Percentiles rank a stretch among this genome's conserved stretches.
Conservation (phyloP, 2,888 invertebrate genomes). For the Drosophila subsilvestris region DNA sequence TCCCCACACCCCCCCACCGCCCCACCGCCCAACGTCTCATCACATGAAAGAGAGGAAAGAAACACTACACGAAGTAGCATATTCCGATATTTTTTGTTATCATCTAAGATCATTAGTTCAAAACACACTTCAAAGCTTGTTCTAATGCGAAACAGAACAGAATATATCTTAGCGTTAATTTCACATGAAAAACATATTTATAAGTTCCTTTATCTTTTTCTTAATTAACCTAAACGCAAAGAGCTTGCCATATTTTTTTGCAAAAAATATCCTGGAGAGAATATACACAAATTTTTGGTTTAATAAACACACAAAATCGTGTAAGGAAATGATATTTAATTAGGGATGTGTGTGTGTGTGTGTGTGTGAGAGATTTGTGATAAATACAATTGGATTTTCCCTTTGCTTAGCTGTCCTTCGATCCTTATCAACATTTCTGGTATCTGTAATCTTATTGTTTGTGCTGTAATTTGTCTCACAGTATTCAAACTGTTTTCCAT, state of each 20-base stretch:
- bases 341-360: not conserved
- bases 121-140: not conserved
- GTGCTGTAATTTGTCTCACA: conserved; percentile 33
- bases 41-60: conserved; percentile 47
- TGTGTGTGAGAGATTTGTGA: not conserved
- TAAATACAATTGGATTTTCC: not conserved
- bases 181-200: not conserved
- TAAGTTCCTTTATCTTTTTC: not conserved
- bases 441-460: not conserved
- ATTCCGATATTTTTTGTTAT: conserved; percentile 4
- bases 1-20: too few species aligned
- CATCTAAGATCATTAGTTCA: conserved; percentile 2
- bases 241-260: conserved; percentile 42
- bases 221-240: not conserved
- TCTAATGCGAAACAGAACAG: not conserved
- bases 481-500: not conserved
- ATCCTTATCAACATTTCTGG: not conserved
- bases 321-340: not conserved
- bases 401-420: not conserved
- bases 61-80: not conserved
- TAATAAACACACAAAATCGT: not conserved
- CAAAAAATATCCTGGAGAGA: conserved; percentile 6
- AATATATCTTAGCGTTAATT: conserved; percentile 4
- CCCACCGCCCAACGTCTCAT: conserved; percentile 41
- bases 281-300: not conserved